Evolutionary conservation across 2,797 vertebrate genomes (phyloP).

Genomic region (Chaetodon trifasciatus): DNA sequence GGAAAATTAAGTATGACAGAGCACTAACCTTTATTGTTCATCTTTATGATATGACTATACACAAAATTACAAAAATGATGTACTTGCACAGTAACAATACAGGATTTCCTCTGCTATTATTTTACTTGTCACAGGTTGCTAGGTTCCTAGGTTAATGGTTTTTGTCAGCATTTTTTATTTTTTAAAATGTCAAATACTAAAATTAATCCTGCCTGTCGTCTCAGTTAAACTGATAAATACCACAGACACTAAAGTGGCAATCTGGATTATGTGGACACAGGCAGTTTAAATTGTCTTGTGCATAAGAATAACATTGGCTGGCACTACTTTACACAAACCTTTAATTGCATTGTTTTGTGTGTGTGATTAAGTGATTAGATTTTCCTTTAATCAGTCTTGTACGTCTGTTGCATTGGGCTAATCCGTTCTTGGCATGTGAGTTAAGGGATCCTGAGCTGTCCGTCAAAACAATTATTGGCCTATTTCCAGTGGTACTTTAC

Average conservation of each 20-base stretch:
- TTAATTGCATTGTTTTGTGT: slow-evolving; percentile 29
- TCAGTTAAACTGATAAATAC: neutral
- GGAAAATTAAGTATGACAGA: neutral
- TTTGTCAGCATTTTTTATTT: neutral
- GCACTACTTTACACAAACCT: slow-evolving; percentile 8
- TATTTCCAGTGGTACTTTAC: slow-evolving; percentile 9
- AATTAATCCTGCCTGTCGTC: neutral
- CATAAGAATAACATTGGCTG: neutral
- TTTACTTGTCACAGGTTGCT: neutral
- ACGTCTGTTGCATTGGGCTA: slow-evolving; percentile 52
- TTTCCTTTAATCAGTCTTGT: slow-evolving; percentile 41
- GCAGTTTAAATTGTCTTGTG: neutral
- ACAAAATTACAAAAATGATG: neutral
- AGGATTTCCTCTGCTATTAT: neutral
- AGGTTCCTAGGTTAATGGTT: neutral
- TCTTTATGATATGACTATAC: neutral
- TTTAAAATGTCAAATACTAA: neutral
- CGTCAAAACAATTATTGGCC: slow-evolving; percentile 36
- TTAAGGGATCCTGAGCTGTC: slow-evolving; percentile 32
- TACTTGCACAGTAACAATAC: neutral
- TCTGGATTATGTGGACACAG: neutral
- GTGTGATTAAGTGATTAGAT: slow-evolving; percentile 43
- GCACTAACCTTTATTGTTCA: neutral
- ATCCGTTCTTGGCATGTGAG: slow-evolving; percentile 60
- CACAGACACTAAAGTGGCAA: neutral